Evolutionary conservation across 2,113 vertebrate species (phyloP), one percentile per base, ranked within the genome.

Genomic region (Danio rerio): DNA sequence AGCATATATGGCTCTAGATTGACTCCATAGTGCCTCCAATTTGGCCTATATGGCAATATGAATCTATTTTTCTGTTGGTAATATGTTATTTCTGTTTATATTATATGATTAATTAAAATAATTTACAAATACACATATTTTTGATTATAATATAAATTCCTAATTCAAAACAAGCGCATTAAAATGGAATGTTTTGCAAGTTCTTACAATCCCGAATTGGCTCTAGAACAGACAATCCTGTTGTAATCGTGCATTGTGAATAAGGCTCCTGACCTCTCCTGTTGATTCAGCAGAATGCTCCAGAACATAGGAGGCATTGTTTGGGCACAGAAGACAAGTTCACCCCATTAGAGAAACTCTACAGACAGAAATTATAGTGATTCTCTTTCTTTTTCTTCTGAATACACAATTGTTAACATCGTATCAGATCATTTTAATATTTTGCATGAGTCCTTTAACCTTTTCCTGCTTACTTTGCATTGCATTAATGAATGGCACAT

Each of bases 231-330:
- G 69, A 20, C 18, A 13, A 52, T 71, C 6, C 12, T 50, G 49
- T 52, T 49, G 56, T 59, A 6, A 18, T 50, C 49, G 7, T 15
- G 42, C 71, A 58, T 9, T 59, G 52, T 55, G 71, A 74, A 56
- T 43, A 18, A 43, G 31, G 71, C 31, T 74, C 49, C 7, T 21
- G 69, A 71, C 45, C 69, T 52, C 69, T 71, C 49, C 52, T 58
- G 71, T 58, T 58, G 71, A 58, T 74, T 11, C 43, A 15, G 21
- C 78, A 59, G 71, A 65, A 71, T 77, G 63, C 50, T 31, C 66
- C 52, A 16, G 59, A 71, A 68, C 84, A 71, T 47, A 58, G 42
- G 45, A 59, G 74, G 45, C 76, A 68, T 79, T 83, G 75, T 83
- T 63, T 55, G 52, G 8, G 47, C 13, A 62, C n/a, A 52, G 15